These are phyloP conservation scores for Phrynocephalus guinanensis DNA, from an alignment of 2,797 vertebrate species.

Conservation along the genomic window DNA sequence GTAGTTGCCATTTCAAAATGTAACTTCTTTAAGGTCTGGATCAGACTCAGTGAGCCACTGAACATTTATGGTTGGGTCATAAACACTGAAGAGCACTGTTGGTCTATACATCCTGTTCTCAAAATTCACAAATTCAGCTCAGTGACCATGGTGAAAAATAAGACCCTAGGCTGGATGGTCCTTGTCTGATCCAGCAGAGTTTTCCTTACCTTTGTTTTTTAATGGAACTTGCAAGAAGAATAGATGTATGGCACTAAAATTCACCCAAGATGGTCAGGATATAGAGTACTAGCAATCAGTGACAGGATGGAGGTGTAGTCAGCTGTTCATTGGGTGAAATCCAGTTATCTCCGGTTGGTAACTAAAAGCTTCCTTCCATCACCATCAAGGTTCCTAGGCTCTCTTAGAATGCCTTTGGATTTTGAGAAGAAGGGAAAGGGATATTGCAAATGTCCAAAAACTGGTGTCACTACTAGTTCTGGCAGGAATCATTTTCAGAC, in stretches of 20 bases:
- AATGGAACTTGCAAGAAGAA: neutral
- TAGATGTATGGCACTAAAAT: neutral
- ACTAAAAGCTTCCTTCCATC: no score
- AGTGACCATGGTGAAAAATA: neutral
- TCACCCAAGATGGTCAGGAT: conserved; percentile 1
- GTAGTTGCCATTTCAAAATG: no score
- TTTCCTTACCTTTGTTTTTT: neutral
- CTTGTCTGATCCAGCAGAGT: neutral
- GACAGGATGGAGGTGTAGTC: neutral
- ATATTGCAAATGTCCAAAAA: no score
- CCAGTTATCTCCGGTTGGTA: no score
- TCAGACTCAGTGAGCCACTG: no score
- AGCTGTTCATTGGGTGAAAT: neutral
- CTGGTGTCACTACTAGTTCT: neutral
- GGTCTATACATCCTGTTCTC: neutral
- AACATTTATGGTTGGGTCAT: no score
- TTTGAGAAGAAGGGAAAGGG: no score
- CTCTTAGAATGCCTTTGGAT: no score
- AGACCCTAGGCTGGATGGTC: neutral
- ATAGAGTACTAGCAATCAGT: neutral
- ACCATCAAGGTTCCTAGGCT: no score
- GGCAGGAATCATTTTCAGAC: no score
- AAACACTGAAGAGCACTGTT: no score
- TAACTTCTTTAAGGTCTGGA: no score
- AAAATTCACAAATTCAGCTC: neutral